These are phyloP conservation scores for Anas bahamensis DNA, from an alignment of 2,797 vertebrate species.

Conservation along the genomic window DNA sequence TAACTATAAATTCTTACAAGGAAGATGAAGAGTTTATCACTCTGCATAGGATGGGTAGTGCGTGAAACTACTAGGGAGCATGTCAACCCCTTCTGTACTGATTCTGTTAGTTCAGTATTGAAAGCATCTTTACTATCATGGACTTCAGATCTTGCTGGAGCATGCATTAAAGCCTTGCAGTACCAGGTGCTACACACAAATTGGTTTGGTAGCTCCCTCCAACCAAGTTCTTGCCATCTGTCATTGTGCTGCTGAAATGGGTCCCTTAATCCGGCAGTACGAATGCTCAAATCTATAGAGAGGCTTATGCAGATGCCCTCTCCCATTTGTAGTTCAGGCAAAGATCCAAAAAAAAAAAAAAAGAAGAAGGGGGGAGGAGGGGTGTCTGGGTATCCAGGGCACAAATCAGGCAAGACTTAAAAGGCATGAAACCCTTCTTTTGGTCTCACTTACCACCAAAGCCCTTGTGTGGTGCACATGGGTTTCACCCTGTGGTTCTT, in stretches of 20 bases:
- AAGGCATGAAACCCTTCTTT: not conserved
- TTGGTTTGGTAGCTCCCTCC: slow-evolving; percentile 50
- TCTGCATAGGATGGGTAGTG: not conserved
- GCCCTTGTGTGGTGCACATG: not conserved
- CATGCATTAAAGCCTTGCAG: slow-evolving; percentile 10
- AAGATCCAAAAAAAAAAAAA: not conserved
- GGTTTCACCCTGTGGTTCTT: not conserved
- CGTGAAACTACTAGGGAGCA: not conserved
- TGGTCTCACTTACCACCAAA: not conserved
- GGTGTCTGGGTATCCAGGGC: not conserved
- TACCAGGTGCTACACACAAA: slow-evolving; percentile 48
- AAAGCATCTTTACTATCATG: not conserved
- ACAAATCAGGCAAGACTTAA: not conserved
- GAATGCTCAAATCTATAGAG: not conserved
- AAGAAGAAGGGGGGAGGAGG: not conserved
- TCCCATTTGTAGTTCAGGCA: not conserved
- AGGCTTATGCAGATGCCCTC: not conserved
- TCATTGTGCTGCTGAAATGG: slow-evolving; percentile 30
- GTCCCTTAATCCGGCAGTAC: slow-evolving; percentile 7
- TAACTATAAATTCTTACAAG: not conserved
- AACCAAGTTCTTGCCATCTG: slow-evolving; percentile 64
- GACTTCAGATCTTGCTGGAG: not conserved
- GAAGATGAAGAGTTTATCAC: not conserved
- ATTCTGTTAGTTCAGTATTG: not conserved
- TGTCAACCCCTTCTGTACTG: not conserved